These are phyloP conservation scores for Corbicula japonica DNA, from an alignment of 2,888 invertebrate species.

Conservation along the genomic window DNA sequence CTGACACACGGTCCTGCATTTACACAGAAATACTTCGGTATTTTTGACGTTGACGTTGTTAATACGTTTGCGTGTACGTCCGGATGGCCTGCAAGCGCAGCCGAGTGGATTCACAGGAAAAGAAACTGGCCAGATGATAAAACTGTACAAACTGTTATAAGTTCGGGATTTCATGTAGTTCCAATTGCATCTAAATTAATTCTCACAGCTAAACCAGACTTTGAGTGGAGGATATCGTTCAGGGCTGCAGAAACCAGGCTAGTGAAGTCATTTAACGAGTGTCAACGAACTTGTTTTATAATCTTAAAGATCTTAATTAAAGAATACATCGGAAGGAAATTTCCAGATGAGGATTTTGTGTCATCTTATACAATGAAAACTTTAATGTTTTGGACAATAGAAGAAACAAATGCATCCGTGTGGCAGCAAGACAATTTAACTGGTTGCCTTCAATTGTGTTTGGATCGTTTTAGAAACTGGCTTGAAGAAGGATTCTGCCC, in stretches of 20 bases:
- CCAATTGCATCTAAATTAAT: slow-evolving; percentile 24
- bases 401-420: slow-evolving; percentile 20
- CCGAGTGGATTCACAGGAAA: slow-evolving; percentile 14
- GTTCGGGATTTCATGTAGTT: slow-evolving; percentile 22
- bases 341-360: slow-evolving; percentile 31
- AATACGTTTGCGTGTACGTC: neutral
- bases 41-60: slow-evolving; percentile 25
- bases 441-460: slow-evolving; percentile 39
- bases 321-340: slow-evolving; percentile 14
- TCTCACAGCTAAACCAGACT: slow-evolving; percentile 1
- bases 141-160: slow-evolving; percentile 1
- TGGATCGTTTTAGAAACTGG: slow-evolving; percentile 30
- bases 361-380: slow-evolving; percentile 58
- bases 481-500: slow-evolving; percentile 28
- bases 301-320: slow-evolving; percentile 21
- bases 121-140: slow-evolving; percentile 17
- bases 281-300: slow-evolving; percentile 13
- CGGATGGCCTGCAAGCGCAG: slow-evolving; percentile 21
- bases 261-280: slow-evolving; percentile 9
- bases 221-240: slow-evolving; percentile 35
- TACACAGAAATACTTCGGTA: slow-evolving; percentile 11
- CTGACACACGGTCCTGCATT: slow-evolving; percentile 13
- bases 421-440: slow-evolving; percentile 35
- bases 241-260: slow-evolving; percentile 18
- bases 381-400: slow-evolving; percentile 43